Base-by-base conservation (phyloP, 2,888 invertebrate species). In the Epistrophe eligans region DNA sequence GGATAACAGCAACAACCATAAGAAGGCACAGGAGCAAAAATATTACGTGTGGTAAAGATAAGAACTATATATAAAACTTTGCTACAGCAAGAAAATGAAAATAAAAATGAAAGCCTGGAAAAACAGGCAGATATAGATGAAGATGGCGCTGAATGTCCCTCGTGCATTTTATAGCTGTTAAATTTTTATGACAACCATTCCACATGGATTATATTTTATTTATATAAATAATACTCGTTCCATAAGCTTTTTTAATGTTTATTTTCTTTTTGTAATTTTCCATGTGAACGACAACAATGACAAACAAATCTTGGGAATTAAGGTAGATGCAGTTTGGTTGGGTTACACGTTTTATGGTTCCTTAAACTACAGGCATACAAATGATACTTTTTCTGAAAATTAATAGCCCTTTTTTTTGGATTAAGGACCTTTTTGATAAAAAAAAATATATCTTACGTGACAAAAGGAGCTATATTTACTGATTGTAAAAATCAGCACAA, bases 141-240 rank as follows among this genome's bases (percentile, higher is more conserved):
- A 64, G 79, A 55, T 70, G 73, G 24, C 43, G 57, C 70, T 67
- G 52, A 48, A 74, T 50, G 81, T 82, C 82, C 74, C 79, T 76
- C 79, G 52, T 87, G 79, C 71, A 83, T 87, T 83, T 87, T 77
- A 82, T 76, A 76, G 70, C 55, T 70, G 70, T 28, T 40, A 6
- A 43, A 55, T 55, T 70, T 70, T 55, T 70, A 70, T 70, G 70
- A 70, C 70, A 55, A 55, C 40, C 52, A 70, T 70, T 70, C 52
- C 40, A 40, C 52, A 40, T 11, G 70, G 40, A 50, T 50, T 48
- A 48, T 15, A 45, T 62, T 64, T 64, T 52, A 15, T 55, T 8
- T 55, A n/a, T 48, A 50, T 48, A 17, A 40, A 35, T 24, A 52
- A 24, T 40, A n/a, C 19, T 52, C 4, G 28, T 35, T 24, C n/a